Conservation (phyloP, 2,888 invertebrate genomes). For the Muschampia staudingeri region DNA sequence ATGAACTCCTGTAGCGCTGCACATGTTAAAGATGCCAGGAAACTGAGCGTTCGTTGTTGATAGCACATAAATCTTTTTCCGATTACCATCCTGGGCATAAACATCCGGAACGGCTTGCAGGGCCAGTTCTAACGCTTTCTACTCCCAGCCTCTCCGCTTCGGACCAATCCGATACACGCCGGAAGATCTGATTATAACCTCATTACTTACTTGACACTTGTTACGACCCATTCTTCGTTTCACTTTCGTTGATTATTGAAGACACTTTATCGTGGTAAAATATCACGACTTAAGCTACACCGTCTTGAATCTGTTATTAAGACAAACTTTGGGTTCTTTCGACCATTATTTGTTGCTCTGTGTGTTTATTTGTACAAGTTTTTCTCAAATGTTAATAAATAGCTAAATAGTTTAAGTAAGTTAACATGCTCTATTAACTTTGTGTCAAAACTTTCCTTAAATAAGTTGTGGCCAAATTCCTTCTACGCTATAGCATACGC, state of each 20-base stretch:
- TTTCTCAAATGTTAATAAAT: no score
- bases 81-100: conserved; percentile 82
- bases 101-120: conserved; percentile 80
- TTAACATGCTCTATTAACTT: background rate
- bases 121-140: conserved; percentile 80
- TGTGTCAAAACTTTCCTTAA: no score
- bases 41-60: conserved; percentile 73
- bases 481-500: no score
- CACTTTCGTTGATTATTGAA: conserved; percentile 71
- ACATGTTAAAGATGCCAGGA: conserved; percentile 55
- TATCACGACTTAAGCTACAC: conserved; percentile 30
- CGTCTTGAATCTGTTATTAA: background rate
- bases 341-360: background rate
- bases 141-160: conserved; percentile 63
- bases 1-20: conserved; percentile 4
- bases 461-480: no score
- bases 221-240: conserved; percentile 75
- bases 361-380: background rate
- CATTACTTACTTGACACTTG: conserved; percentile 77
- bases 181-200: conserved; percentile 86
- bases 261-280: conserved; percentile 39
- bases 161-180: conserved; percentile 73
- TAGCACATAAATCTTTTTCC: conserved; percentile 61
- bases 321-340: background rate
- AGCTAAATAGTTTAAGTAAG: no score